Evolutionary conservation across 2,888 invertebrate species (phyloP).

Genomic region (Coenonympha glycerion): DNA sequence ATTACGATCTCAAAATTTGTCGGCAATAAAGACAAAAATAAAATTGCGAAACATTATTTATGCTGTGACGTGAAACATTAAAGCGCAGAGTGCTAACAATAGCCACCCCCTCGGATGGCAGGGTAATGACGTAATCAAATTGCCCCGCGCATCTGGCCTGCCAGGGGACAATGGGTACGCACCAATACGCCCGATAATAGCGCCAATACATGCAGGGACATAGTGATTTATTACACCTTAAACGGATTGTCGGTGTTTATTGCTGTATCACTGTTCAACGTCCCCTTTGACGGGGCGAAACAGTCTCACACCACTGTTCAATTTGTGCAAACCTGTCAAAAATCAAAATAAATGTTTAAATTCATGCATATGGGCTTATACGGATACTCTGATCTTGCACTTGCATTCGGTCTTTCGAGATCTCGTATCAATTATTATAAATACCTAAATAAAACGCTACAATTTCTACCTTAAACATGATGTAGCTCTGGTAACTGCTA

Average conservation of each 20-base stretch:
- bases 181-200: constrained; percentile 58
- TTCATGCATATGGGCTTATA: no score
- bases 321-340: no score
- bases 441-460: no score
- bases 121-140: constrained; percentile 64
- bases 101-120: constrained; percentile 31
- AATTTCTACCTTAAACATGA: no score
- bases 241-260: constrained; percentile 61
- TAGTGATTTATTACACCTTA: constrained; percentile 68
- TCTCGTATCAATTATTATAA: no score
- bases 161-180: constrained; percentile 38
- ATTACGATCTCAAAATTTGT: constrained; percentile 13
- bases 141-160: constrained; percentile 48
- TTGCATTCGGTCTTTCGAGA: no score
- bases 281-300: not conserved
- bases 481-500: no score
- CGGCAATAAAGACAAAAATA: constrained; percentile 6
- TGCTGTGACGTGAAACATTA: constrained; percentile 21
- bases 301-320: not conserved
- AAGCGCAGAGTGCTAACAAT: constrained; percentile 32
- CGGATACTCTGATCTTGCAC: no score
- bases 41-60: constrained; percentile 10
- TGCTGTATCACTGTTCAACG: constrained; percentile 30
- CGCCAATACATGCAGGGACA: constrained; percentile 42
- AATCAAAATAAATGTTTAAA: constrained; percentile 1